phyloP scores from a whole-genome alignment of 1,140 invertebrate genomes.

The Apocrypta bakeri region DNA sequence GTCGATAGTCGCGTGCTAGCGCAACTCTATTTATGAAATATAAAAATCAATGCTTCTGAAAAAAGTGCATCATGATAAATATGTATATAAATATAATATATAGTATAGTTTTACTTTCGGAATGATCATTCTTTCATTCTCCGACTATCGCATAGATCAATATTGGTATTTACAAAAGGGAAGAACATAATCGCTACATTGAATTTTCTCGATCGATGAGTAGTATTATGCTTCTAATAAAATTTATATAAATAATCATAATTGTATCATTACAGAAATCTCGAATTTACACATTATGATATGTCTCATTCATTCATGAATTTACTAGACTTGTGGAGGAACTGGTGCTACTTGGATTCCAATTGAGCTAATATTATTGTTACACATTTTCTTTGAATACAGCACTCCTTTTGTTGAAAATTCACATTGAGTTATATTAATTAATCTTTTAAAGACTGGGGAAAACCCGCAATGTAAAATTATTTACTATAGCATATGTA shows the following conservation, averaged over 20 bases:
- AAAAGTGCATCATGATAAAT: conserved; percentile 36
- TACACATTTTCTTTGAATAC: neutral
- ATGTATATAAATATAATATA: conserved; percentile 23
- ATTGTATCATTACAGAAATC: conserved; percentile 37
- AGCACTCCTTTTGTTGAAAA: neutral
- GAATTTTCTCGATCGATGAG: conserved; percentile 36
- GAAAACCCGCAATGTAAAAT: neutral
- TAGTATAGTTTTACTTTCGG: conserved; percentile 46
- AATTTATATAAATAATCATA: conserved; percentile 37
- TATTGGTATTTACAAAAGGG: conserved; percentile 46
- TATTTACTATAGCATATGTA: neutral
- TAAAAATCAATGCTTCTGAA: conserved; percentile 49
- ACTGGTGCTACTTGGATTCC: conserved; percentile 45
- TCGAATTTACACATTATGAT: conserved; percentile 51
- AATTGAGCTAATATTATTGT: conserved; percentile 37
- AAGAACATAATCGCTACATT: conserved; percentile 46
- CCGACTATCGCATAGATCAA: conserved; percentile 19
- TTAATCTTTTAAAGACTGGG: conserved; percentile 2
- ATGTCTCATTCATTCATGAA: conserved; percentile 46
- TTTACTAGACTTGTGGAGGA: conserved; percentile 44
- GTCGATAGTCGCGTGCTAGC: conserved; percentile 32
- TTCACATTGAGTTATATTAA: conserved; percentile 1
- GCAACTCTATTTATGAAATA: conserved; percentile 38
- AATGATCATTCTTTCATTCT: conserved; percentile 47
- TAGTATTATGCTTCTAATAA: conserved; percentile 40